Evolutionary conservation across 2,888 invertebrate species (phyloP).

Genomic region (Noctua janthina): DNA sequence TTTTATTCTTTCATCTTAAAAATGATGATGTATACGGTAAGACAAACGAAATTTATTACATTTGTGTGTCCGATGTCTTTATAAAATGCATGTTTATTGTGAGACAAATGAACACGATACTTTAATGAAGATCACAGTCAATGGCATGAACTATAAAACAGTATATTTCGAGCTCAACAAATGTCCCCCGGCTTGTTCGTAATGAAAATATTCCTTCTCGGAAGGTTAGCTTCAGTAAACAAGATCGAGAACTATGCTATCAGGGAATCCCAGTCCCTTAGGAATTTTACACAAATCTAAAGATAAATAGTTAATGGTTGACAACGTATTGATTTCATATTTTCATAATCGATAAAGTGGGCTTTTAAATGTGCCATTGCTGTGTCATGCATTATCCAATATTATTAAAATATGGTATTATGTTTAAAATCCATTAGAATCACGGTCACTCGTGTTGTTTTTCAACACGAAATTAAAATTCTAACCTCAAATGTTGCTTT

Average conservation of each 20-base stretch:
- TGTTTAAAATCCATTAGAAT: neutral
- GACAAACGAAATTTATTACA: conserved; percentile 47
- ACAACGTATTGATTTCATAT: neutral
- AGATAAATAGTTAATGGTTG: neutral
- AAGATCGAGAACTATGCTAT: neutral
- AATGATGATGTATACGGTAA: conserved; percentile 89
- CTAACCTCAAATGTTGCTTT: conserved; percentile 41
- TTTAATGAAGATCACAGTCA: neutral
- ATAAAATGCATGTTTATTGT: neutral
- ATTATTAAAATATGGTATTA: neutral
- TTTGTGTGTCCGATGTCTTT: neutral
- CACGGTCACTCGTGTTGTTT: neutral
- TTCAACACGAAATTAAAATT: neutral
- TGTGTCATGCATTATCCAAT: neutral
- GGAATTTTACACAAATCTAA: neutral
- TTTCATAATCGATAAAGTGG: neutral
- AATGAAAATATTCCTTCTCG: neutral
- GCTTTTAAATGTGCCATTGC: neutral
- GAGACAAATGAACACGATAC: neutral
- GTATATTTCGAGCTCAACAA: neutral
- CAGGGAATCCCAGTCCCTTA: neutral
- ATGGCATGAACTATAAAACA: neutral
- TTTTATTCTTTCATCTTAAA: conserved; percentile 71
- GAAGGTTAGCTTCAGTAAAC: conserved; percentile 7
- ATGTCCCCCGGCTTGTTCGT: neutral